Percentiles rank a stretch among this genome's conserved stretches.
Conservation (phyloP, 2,888 invertebrate species). For the Rhodophaea formosa region DNA sequence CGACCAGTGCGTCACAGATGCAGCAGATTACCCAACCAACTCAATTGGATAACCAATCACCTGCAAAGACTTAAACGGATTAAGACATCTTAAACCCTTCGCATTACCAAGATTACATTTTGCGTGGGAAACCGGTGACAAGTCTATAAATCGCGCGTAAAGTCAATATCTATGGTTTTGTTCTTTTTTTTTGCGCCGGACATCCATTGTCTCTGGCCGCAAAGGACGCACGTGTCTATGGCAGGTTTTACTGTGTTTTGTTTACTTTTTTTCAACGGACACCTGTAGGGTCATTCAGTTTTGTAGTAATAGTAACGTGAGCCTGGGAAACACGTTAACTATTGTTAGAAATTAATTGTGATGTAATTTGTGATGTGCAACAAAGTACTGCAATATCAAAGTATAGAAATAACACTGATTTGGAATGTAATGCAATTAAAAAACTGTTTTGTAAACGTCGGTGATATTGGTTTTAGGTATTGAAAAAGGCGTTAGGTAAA, state of each 20-base stretch:
- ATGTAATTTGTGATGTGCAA: neutral
- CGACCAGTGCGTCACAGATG: slow-evolving; percentile 25
- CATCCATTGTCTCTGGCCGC: slow-evolving; percentile 69
- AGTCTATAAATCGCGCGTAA: slow-evolving; percentile 51
- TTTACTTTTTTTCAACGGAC: slow-evolving; percentile 52
- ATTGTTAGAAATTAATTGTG: neutral
- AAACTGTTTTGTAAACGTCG: too few relatives aligned
- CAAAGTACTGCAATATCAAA: neutral
- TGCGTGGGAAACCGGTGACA: slow-evolving; percentile 57
- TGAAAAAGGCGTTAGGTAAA: too few relatives aligned
- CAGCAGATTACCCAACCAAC: slow-evolving; percentile 29
- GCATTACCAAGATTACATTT: slow-evolving; percentile 18
- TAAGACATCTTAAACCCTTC: slow-evolving; percentile 12
- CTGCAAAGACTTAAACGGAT: slow-evolving; percentile 40
- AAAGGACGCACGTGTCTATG: slow-evolving; percentile 72
- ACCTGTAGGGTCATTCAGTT: slow-evolving; percentile 70
- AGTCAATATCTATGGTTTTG: slow-evolving; percentile 18
- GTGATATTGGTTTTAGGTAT: too few relatives aligned
- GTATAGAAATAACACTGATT: too few relatives aligned
- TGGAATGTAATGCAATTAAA: neutral
- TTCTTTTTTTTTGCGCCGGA: slow-evolving; percentile 14
- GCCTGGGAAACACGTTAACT: neutral
- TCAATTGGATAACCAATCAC: slow-evolving; percentile 43
- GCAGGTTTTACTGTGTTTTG: slow-evolving; percentile 63
- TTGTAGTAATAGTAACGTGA: slow-evolving; percentile 26